Base-by-base conservation (phyloP, 2,888 invertebrate species). In the Drosophila antonietae region DNA sequence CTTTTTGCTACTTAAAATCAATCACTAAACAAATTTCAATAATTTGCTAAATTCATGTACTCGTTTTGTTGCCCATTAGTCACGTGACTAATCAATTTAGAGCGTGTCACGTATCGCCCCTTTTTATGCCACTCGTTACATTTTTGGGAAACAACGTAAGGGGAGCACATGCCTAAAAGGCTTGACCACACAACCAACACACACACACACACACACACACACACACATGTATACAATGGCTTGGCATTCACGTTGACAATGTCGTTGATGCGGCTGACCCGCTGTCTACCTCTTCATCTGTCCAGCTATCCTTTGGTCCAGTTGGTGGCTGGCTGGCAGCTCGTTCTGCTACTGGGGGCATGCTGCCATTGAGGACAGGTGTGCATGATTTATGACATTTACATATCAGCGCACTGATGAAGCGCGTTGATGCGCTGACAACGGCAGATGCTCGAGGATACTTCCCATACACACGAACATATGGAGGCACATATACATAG, bases 381-480 rank as follows among this genome's bases (percentile, higher is more conserved):
- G 91, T 91, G 83, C 90, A 91, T 91, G 91, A 91, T 91, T 91
- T 91, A 91, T 91, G 91, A 87, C 80, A 88, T 88, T 87, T 88
- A 90, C 87, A 90, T 90, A 88, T 85, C 89, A 90, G 77, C 83
- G 78, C 76, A 71, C 90, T 78, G 89, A 89, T 86, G 90, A 89
- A 86, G 90, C 86, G 82, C 88, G 83, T 80, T 86, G 86, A 85
- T 78, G 83, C 80, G 83, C 89, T 88, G 90, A 77, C 86, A 86
- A 84, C 85, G 78, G 74, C 89, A 81, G 75, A 70, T 70, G 78
- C 68, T 65, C 61, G 23, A 68, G 72, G 43, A 61, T 51, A 61
- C 60, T 20, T 43, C 47, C 46, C 33, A 4, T 9, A 68, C 64
- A 47, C 23, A 58, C 8, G 47, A 46, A 63, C 49, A 67, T 39